phyloP scores from a whole-genome alignment of 2,797 vertebrate genomes.

The Gambelia wislizenii region DNA sequence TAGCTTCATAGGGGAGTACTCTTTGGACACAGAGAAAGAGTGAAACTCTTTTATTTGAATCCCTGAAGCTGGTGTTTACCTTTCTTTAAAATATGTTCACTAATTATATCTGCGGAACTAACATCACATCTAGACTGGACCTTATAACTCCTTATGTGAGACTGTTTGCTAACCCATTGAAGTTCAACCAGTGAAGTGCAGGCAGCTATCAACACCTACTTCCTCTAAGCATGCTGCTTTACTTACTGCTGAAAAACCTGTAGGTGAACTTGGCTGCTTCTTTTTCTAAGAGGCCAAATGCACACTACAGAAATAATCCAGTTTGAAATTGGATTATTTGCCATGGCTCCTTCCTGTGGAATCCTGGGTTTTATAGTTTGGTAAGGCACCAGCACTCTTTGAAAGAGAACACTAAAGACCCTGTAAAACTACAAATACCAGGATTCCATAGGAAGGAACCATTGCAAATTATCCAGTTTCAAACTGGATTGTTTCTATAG shows the following conservation, averaged over 20 bases:
- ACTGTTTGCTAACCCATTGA: neutral
- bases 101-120: neutral
- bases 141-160: neutral
- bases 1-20: neutral
- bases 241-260: neutral
- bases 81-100: neutral
- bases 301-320: no score
- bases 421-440: no score
- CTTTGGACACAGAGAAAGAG: neutral
- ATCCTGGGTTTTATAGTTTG: no score
- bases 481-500: no score
- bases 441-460: no score
- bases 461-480: no score
- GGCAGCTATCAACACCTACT: neutral
- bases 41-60: neutral
- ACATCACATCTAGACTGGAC: neutral
- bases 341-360: no score
- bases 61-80: neutral
- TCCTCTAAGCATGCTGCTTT: neutral
- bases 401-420: no score
- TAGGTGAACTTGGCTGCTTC: neutral
- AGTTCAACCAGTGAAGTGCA: neutral
- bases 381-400: no score
- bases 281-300: no score
- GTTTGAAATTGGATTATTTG: no score